Evolutionary conservation across 2,113 vertebrate genomes (phyloP), one percentile per base, ranked within the genome.

Genomic region (Bucco capensis): DNA sequence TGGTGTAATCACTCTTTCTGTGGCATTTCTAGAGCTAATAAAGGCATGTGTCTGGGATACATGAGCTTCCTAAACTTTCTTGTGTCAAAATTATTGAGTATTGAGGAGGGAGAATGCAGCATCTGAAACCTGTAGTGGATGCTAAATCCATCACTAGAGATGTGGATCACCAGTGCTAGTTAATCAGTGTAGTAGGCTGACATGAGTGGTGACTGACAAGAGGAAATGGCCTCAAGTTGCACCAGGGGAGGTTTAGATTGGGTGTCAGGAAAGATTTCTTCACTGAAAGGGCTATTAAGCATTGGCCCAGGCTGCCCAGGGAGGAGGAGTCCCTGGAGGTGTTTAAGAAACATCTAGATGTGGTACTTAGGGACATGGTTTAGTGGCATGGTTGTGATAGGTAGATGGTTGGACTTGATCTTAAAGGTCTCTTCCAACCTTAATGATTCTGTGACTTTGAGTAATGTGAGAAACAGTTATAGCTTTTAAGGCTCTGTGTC

Each of bases 131-230:
- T 71, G 64, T 31, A 31, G 47, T 58, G 42, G 56, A 31, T 61
- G 10, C 8, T 60, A n/a, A 40, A 31, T 37, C 30, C 22, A 2
- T 25, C 0, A 0, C 22, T 62, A 14, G 25, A 58, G 42, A 56
- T 31, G 10, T 30, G 30, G 54, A 12, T 66, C 38, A 33, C 25
- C 46, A 10, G 24, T 44, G 47, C 30, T 58, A 12, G 21, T 31
- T 67, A 19, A 15, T 56, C 64, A 16, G 15, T 51, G 21, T 10
- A 35, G 50, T 11, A 60, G 11, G 24, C 19, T 60, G 15, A 69
- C 0, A 0, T 25, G 31, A 35, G 10, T 6, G 24, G 15, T 40
- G n/a, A 46, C 47, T 40, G 16, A 19, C 13, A n/a, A n/a, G n/a
- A n/a, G n/a, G n/a, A n/a, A n/a, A n/a, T n/a, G n/a, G n/a, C n/a